Evolutionary conservation across 2,888 invertebrate species (phyloP).

Genomic region (Nomada goodeniana): DNA sequence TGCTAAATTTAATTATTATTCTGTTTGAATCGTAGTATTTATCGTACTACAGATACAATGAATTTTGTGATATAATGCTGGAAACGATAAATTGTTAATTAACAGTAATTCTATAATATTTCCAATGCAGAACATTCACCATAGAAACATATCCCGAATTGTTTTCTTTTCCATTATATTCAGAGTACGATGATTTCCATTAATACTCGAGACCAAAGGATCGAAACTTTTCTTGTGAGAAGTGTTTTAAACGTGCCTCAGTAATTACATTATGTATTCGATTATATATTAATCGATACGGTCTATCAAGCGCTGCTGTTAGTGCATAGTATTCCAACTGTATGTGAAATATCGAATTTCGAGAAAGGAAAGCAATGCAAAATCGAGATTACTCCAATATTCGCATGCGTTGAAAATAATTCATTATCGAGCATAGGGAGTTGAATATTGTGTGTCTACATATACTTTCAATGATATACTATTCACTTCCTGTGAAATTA

Average conservation of each 20-base stretch:
- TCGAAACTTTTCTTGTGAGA: conserved; percentile 49
- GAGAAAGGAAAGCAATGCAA: background rate
- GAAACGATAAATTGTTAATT: too few species aligned
- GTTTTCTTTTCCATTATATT: conserved; percentile 16
- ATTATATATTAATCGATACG: conserved; percentile 41
- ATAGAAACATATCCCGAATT: background rate
- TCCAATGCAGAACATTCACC: too few species aligned
- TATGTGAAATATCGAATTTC: conserved; percentile 1
- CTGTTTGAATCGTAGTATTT: too few species aligned
- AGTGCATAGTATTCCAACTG: conserved; percentile 42
- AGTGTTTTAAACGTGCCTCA: conserved; percentile 58
- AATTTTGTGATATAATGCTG: too few species aligned
- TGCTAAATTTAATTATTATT: background rate
- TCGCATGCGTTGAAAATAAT: conserved; percentile 36
- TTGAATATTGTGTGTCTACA: conserved; percentile 27
- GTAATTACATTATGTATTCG: conserved; percentile 45
- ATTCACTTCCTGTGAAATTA: conserved; percentile 37
- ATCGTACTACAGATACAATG: too few species aligned
- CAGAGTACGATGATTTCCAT: conserved; percentile 13
- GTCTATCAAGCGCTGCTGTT: conserved; percentile 58
- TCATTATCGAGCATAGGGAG: conserved; percentile 48
- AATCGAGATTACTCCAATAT: background rate
- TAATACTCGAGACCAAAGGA: background rate
- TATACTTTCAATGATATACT: background rate
- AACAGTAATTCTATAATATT: too few species aligned